These are phyloP conservation scores for Piprites chloris DNA, from an alignment of 2,113 vertebrate species.

Conservation along the genomic window DNA sequence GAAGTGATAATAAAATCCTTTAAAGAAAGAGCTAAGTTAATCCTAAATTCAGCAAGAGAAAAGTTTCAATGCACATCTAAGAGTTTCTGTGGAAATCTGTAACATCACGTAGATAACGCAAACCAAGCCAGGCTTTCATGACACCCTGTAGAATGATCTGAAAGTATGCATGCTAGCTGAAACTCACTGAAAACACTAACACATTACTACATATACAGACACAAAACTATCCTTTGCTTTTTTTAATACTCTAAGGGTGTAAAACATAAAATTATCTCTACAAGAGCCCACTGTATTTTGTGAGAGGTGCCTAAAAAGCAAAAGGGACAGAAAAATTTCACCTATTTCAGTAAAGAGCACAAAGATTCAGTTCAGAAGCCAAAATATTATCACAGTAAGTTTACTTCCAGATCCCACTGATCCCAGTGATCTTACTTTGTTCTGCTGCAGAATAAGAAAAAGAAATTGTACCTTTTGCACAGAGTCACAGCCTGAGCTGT, in stretches of 20 bases:
- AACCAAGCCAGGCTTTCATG: background rate
- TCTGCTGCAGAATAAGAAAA: background rate
- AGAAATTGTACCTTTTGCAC: background rate
- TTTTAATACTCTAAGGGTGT: background rate
- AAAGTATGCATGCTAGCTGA: background rate
- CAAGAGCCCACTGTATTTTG: background rate
- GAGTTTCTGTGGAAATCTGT: background rate
- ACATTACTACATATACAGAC: background rate
- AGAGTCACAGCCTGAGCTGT: background rate
- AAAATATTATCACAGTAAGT: background rate
- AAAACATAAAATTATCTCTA: background rate
- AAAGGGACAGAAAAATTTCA: background rate
- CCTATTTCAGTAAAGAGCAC: background rate
- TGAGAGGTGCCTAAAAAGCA: background rate
- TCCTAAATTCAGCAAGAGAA: background rate
- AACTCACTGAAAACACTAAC: background rate
- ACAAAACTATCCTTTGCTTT: background rate
- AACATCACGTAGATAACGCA: fast-evolving
- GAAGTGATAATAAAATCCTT: background rate
- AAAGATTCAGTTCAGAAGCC: background rate
- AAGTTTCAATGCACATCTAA: background rate
- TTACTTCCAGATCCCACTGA: background rate
- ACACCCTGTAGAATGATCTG: background rate
- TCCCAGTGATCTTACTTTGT: background rate
- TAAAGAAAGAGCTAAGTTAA: background rate